These are phyloP conservation scores for Oeneis ivallda DNA, from an alignment of 2,888 invertebrate genomes.

Conservation along the genomic window DNA sequence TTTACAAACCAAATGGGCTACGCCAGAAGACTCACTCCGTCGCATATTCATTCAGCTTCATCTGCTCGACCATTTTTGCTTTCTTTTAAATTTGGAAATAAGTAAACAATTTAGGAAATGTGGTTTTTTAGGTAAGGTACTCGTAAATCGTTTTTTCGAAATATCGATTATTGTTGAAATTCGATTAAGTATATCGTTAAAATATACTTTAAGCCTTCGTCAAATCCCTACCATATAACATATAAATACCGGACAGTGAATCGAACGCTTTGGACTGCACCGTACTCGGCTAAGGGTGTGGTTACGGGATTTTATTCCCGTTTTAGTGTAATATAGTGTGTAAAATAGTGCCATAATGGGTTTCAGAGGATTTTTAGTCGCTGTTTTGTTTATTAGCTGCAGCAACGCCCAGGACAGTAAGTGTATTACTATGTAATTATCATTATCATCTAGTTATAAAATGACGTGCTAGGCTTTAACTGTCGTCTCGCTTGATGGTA, in stretches of 20 bases:
- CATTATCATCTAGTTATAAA: not conserved
- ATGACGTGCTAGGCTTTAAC: too few relatives aligned
- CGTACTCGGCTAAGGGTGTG: conserved; percentile 4
- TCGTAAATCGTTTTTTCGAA: not conserved
- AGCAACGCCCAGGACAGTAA: conserved; percentile 1
- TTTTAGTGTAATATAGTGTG: conserved; percentile 1
- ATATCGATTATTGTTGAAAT: not conserved
- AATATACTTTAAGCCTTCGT: not conserved
- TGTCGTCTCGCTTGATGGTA: too few relatives aligned
- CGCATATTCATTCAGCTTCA: too few relatives aligned
- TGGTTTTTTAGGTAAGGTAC: not conserved
- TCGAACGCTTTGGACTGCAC: not conserved
- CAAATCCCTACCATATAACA: not conserved
- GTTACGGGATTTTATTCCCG: not conserved
- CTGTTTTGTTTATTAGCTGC: not conserved
- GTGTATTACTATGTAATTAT: conserved; percentile 2
- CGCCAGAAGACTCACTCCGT: too few relatives aligned
- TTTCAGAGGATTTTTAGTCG: not conserved
- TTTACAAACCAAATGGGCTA: too few relatives aligned
- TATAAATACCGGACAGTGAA: not conserved
- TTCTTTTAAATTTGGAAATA: too few relatives aligned
- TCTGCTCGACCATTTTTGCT: too few relatives aligned
- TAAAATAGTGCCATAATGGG: conserved; percentile 6
- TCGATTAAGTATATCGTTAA: not conserved
- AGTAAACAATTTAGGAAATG: not conserved